Conservation (phyloP, 2,888 invertebrate genomes). For the Pristionchus exspectatus region DNA sequence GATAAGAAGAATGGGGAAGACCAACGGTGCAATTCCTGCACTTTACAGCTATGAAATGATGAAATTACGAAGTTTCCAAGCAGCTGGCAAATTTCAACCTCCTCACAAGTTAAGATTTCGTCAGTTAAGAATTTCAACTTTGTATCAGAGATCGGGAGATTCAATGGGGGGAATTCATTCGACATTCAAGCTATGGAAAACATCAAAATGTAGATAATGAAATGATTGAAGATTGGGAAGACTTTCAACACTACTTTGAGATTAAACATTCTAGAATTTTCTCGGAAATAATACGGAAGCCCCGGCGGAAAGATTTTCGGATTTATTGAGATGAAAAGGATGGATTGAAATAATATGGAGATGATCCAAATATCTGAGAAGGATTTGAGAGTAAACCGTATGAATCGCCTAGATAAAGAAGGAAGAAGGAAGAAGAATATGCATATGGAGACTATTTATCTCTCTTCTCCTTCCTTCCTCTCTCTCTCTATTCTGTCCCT, state of each 20-base stretch:
- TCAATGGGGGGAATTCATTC: not conserved
- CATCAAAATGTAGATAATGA: constrained; percentile 17
- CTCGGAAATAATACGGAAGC: not conserved
- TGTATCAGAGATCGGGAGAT: not conserved
- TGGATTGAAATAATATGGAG: not conserved
- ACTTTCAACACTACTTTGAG: not conserved
- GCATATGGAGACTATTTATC: constrained; percentile 42
- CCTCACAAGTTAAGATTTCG: too few species aligned
- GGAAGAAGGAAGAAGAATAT: constrained; percentile 37
- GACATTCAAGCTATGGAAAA: not conserved
- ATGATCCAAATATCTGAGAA: not conserved
- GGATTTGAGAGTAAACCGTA: not conserved
- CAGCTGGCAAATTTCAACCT: too few species aligned
- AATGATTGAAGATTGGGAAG: not conserved
- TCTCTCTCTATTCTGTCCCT: constrained; percentile 6
- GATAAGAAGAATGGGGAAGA: constrained; percentile 14
- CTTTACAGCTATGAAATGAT: not conserved
- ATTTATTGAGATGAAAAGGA: not conserved
- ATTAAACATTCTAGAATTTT: not conserved
- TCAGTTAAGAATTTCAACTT: not conserved
- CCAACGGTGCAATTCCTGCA: not conserved
- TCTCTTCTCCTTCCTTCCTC: not conserved
- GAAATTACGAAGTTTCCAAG: not conserved
- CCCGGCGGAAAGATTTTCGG: not conserved
- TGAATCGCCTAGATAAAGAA: not conserved